phyloP scores from a whole-genome alignment of 2,888 invertebrate species.

The Brachypterus glaber region DNA sequence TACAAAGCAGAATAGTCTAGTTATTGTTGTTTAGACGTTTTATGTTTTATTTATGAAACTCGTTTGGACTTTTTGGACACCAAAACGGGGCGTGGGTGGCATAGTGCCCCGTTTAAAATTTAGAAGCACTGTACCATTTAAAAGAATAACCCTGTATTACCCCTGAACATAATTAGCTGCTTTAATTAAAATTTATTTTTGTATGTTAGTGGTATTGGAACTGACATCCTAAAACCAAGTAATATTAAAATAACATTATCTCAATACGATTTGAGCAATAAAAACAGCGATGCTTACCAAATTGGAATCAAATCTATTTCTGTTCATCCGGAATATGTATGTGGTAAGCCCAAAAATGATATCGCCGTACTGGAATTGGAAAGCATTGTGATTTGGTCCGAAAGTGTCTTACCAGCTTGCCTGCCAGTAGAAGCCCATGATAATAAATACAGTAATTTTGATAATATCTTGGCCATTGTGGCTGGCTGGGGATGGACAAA shows the following conservation, averaged over 20 bases:
- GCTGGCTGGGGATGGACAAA: slow-evolving; percentile 84
- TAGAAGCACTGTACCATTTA: too few relatives aligned
- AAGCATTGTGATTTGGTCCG: slow-evolving; percentile 56
- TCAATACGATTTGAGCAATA: slow-evolving; percentile 57
- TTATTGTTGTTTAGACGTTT: too few relatives aligned
- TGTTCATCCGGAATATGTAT: slow-evolving; percentile 68
- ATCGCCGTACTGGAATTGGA: slow-evolving; percentile 65
- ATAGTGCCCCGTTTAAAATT: too few relatives aligned
- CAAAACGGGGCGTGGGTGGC: too few relatives aligned
- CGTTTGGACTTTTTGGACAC: too few relatives aligned
- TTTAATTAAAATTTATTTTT: too few relatives aligned
- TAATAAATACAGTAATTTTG: slow-evolving; percentile 43
- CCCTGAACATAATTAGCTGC: too few relatives aligned
- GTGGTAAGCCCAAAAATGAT: slow-evolving; percentile 53
- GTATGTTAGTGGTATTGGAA: slow-evolving; percentile 50
- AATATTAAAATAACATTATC: slow-evolving; percentile 62
- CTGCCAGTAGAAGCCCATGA: slow-evolving; percentile 50
- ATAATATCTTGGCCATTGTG: slow-evolving; percentile 55
- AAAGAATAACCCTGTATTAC: too few relatives aligned
- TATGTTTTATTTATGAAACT: too few relatives aligned
- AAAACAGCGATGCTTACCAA: slow-evolving; percentile 43
- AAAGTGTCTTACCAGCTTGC: slow-evolving; percentile 68
- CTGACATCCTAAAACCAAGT: slow-evolving; percentile 50
- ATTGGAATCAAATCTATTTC: slow-evolving; percentile 45
- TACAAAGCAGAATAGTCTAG: too few relatives aligned